Evolutionary conservation across 2,888 invertebrate species (phyloP).

Genomic region (Pandemis cinnamomeana): DNA sequence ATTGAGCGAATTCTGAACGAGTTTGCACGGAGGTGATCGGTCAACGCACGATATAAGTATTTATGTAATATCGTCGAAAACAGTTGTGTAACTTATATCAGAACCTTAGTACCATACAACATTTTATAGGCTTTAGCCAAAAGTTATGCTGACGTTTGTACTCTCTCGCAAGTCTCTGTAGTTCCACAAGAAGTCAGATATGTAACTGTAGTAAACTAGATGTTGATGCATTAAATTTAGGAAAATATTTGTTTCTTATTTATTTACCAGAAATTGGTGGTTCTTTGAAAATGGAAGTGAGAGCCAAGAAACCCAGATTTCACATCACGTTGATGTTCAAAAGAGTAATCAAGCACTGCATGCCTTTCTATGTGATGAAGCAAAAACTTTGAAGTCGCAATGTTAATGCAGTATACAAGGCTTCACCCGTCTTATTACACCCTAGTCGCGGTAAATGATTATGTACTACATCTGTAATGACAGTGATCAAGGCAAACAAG

Average conservation of each 20-base stretch:
- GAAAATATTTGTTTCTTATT: no score
- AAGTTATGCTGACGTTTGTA: not conserved
- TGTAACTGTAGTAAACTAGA: no score
- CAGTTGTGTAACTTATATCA: slow-evolving; percentile 4
- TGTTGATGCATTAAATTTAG: no score
- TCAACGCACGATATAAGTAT: slow-evolving; percentile 54
- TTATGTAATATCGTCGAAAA: slow-evolving; percentile 57
- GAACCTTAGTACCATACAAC: slow-evolving; percentile 7
- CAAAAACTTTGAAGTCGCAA: no score
- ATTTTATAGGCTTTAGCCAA: not conserved
- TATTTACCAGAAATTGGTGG: no score
- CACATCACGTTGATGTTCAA: no score
- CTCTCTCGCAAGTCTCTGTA: not conserved
- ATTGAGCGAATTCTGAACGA: slow-evolving; percentile 50
- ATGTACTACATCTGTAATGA: slow-evolving; percentile 5
- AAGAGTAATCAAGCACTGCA: no score
- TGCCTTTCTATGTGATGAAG: not conserved
- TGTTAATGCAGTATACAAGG: not conserved
- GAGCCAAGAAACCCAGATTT: no score
- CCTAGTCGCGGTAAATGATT: not conserved
- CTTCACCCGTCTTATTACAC: not conserved
- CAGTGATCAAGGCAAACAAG: slow-evolving; percentile 17
- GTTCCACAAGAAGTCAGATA: not conserved
- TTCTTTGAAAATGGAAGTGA: no score
- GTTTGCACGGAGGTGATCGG: slow-evolving; percentile 57